Base-by-base conservation (phyloP, 2,888 invertebrate genomes). In the Arenicola marina region DNA sequence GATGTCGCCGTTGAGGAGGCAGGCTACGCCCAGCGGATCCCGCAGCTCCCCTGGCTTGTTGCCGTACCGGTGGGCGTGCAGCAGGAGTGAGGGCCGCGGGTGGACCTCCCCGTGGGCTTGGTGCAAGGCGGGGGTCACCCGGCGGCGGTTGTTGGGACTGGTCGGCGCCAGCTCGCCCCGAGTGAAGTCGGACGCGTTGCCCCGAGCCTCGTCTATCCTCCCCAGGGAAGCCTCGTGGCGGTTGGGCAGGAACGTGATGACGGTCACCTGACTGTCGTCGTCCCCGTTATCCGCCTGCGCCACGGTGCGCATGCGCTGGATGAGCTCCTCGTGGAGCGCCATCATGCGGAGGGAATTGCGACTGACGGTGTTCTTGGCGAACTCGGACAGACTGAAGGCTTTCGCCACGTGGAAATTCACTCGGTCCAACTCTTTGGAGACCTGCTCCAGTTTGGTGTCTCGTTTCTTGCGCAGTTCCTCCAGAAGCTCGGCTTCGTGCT, bases 221-320 rank as follows among this genome's bases (percentile, higher is more conserved):
- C 69, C 69, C 11, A 70, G 31, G 32, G 26, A 59, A 4, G 57
- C 33, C 1, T 70, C 67, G n/a, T 59, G 31, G 11, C 61, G 34
- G 2, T 64, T 61, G 1, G 69, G 69, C 7, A 64, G 55, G 58
- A 69, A 71, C 1, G 55, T 62, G 15, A 66, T 33, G 0, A 65
- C 62, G 4, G 65, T 45, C 15, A 67, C 33, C 18, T 61, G 51
- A 28, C 45, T 28, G 38, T 59, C 58, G 0, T 33, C 43, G 11
- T 34, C 24, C 26, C 48, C 43, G 11, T 55, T 46, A 45, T 66
- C 68, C 3, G 51, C 58, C 29, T 72, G 71, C 3, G 57, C 63
- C 4, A 72, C 57, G 11, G 72, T 72, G 1, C 64, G 53, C 64
- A 72, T 69, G 18, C 72, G 59, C 51, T 72, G 67, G 28, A 72